A percentile compares a stretch with the other conserved stretches of the same genome.
Conservation (phyloP, 2,113 vertebrate genomes). For the Naja naja region DNA sequence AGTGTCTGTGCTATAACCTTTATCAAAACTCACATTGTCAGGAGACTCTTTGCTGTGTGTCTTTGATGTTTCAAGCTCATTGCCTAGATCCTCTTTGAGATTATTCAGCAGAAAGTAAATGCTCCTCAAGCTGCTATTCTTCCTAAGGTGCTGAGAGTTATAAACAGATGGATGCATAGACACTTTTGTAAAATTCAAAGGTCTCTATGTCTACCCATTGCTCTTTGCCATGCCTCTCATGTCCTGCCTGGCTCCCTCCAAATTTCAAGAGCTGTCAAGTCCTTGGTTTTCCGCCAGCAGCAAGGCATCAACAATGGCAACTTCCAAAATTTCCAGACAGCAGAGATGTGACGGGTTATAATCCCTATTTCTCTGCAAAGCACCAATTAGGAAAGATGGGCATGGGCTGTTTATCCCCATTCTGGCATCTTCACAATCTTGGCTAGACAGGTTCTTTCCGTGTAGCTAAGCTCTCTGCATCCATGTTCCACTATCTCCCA, state of each 20-base stretch:
- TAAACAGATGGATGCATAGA: background rate
- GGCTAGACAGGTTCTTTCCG: background rate
- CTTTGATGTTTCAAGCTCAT: background rate
- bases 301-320: background rate
- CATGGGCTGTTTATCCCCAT: background rate
- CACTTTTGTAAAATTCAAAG: background rate
- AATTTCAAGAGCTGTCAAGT: background rate
- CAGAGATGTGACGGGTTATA: background rate
- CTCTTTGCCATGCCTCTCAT: background rate
- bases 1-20: background rate
- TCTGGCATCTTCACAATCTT: background rate
- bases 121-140: constrained; percentile 17
- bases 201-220: background rate
- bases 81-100: background rate
- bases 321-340: background rate
- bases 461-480: background rate
- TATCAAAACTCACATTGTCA: background rate
- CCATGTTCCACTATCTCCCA: background rate
- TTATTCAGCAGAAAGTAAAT: constrained; percentile 3
- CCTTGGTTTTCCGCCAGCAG: background rate
- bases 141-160: background rate
- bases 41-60: background rate
- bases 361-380: background rate
- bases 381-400: background rate
- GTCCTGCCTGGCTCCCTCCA: background rate